Evolutionary conservation across 2,797 vertebrate species (phyloP), one percentile per base, ranked within the genome.

Genomic region (Lophius americanus): DNA sequence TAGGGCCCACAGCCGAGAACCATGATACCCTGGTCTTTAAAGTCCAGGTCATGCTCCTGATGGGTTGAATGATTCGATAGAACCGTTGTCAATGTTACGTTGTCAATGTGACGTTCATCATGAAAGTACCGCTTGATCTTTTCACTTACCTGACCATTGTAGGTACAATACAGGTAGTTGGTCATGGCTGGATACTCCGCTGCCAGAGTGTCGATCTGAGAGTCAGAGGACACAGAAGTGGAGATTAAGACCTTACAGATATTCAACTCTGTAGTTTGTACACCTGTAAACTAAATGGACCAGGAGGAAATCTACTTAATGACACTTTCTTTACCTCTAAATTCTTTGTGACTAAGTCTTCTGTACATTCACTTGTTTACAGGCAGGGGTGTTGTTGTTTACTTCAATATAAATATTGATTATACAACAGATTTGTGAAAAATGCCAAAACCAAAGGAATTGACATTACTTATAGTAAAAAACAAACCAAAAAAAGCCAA

Each of bases 1-100:
- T 98, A 98, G 0, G 97, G 97, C 60, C 97, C 97, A 88, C 97
- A 98, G 66, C 97, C 96, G 66, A 99, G 85, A 78, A 98, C 95
- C 96, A 99, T 98, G 70, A 96, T 91, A 69, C 96, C 95, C 51
- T 93, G 90, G 74, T 98, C 96, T 80, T 93, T 92, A 88, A 98
- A 99, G 43, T 94, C 94, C 87, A 99, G 83, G 76, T 98, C 97
- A 0, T 98, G 96, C 61, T 99, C 97, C 97, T 99, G 73, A 78
- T 69, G 66, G 50, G 53, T 39, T 69, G 64, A 63, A 85, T 60
- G 63, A 51, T 60, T 48, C 53, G 50, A 82, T 35, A 81, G 79
- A 72, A 61, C 0, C 0, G 39, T 3, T 13, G 48, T 46, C 48
- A 36, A 51, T 6, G 9, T 54, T 39, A 4, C 4, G 51, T 5